Conservation (phyloP, 2,888 invertebrate genomes). For the Scaptomyza cyrtandrae region DNA sequence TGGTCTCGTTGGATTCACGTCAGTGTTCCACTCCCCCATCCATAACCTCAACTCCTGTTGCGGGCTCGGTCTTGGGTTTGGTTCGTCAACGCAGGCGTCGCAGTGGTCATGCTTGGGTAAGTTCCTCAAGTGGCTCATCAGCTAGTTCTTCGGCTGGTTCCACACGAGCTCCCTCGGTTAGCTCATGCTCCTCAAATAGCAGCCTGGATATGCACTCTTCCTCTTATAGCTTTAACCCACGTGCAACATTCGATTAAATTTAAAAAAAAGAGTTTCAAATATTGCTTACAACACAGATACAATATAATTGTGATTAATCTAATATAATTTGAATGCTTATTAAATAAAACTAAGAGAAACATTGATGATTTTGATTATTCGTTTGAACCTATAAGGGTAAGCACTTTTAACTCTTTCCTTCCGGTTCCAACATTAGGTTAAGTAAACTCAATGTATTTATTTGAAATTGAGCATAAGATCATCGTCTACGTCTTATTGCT, state of each 20-base stretch:
- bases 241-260: constrained; percentile 49
- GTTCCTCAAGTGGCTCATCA: constrained; percentile 69
- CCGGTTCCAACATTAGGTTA: no score
- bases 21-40: constrained; percentile 28
- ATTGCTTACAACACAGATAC: constrained; percentile 35
- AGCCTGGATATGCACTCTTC: constrained; percentile 67
- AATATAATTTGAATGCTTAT: constrained; percentile 15
- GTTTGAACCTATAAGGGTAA: no score
- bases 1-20: constrained; percentile 51
- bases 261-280: not conserved
- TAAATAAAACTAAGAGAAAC: constrained; percentile 37
- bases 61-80: constrained; percentile 76
- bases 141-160: constrained; percentile 67
- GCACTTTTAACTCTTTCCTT: no score
- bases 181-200: constrained; percentile 65
- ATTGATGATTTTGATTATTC: not conserved
- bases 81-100: constrained; percentile 68
- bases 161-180: constrained; percentile 68
- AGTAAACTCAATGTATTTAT: no score
- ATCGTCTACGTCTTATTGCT: constrained; percentile 55
- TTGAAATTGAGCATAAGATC: constrained; percentile 5
- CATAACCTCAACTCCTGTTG: constrained; percentile 68
- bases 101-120: constrained; percentile 67
- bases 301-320: constrained; percentile 50
- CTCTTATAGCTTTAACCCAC: constrained; percentile 50